phyloP scores from a whole-genome alignment of 2,797 vertebrate species.

The Falco biarmicus region DNA sequence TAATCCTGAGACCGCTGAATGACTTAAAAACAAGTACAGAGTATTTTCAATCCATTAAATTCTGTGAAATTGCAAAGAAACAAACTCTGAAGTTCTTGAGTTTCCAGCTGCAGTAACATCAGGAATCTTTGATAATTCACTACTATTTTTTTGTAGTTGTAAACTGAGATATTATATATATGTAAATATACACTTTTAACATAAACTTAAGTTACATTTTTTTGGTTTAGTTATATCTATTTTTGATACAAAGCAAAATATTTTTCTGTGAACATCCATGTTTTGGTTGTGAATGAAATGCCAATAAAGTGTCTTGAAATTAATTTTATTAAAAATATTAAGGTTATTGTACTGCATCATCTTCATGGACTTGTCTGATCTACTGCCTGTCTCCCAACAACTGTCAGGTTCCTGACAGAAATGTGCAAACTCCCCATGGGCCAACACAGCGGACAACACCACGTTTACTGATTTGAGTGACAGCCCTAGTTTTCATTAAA shows the following conservation, averaged over 20 bases:
- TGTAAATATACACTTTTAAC: slow-evolving; percentile 1
- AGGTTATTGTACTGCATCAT: neutral
- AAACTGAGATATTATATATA: slow-evolving; percentile 22
- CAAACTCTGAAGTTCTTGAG: neutral
- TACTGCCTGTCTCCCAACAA: neutral
- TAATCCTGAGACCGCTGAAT: neutral
- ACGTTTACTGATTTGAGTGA: neutral
- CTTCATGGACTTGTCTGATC: neutral
- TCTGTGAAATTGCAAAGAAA: neutral
- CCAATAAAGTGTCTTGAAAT: neutral
- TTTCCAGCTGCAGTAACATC: neutral
- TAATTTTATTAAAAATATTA: neutral
- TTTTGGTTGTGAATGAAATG: neutral
- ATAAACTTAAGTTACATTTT: neutral
- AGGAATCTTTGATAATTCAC: neutral
- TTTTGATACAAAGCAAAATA: neutral
- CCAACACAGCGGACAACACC: neutral
- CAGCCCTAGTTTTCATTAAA: neutral
- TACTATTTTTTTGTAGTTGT: neutral
- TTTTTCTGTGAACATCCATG: neutral
- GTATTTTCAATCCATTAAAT: neutral
- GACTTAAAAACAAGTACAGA: slow-evolving; percentile 3
- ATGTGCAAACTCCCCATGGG: neutral
- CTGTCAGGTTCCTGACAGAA: neutral
- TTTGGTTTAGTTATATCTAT: neutral